phyloP scores from a whole-genome alignment of 35 echinoderm and acorn worm genomes.

The Anneissia japonica region DNA sequence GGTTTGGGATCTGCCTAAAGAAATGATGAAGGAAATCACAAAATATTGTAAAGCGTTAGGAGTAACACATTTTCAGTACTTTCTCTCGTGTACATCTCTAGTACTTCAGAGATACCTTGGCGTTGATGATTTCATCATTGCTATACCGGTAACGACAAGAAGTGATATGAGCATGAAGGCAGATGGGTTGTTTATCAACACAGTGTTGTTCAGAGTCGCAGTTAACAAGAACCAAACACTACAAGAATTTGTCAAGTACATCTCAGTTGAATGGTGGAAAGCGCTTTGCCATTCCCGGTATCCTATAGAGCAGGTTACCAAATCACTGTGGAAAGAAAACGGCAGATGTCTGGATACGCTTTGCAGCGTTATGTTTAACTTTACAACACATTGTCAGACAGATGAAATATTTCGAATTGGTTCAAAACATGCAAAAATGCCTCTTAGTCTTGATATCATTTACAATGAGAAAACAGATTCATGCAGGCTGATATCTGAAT shows the following conservation, averaged over 20 bases:
- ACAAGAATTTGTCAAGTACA: not conserved
- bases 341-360: not conserved
- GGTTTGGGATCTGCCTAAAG: not conserved
- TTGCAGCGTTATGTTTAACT: conserved; percentile 7
- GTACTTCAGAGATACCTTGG: too few species aligned
- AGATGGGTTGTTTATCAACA: conserved; percentile 4
- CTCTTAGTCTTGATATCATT: not conserved
- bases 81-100: conserved; percentile 6
- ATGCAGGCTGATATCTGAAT: not conserved
- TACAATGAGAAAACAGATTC: not conserved
- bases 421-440: conserved; percentile 6
- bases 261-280: conserved; percentile 4
- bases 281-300: not conserved
- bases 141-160: not conserved
- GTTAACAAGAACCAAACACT: not conserved
- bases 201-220: not conserved
- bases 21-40: not conserved
- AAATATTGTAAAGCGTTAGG: not conserved
- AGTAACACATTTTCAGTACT: conserved; percentile 11
- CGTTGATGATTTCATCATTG: conserved; percentile 1
- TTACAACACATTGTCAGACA: not conserved
- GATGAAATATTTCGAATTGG: not conserved
- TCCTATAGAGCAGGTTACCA: not conserved
- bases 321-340: not conserved
- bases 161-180: not conserved